These are phyloP conservation scores for Pseudococcus jackbeardsleyi DNA, from an alignment of 2,888 invertebrate genomes.

Conservation along the genomic window DNA sequence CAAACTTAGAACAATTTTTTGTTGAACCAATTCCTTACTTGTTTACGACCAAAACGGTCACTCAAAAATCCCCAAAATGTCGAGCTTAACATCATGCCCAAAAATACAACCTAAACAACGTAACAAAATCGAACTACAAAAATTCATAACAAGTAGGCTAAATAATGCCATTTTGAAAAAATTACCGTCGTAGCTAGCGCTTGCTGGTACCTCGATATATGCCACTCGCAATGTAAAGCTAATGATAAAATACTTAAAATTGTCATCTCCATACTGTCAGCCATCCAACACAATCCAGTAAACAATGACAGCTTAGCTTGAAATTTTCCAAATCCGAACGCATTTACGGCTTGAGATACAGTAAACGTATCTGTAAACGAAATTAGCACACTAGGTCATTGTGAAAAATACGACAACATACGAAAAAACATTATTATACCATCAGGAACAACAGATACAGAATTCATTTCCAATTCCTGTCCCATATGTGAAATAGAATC, in stretches of 20 bases:
- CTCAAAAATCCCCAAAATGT: conserved; percentile 96
- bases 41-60: conserved; percentile 91
- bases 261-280: conserved; percentile 99
- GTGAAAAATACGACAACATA: not conserved
- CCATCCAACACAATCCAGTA: conserved; percentile 94
- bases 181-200: conserved; percentile 89
- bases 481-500: conserved; percentile 60
- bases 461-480: conserved; percentile 80
- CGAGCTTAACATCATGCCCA: conserved; percentile 97
- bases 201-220: conserved; percentile 90
- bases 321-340: conserved; percentile 89
- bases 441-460: conserved; percentile 84
- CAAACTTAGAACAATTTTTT: conserved; percentile 65
- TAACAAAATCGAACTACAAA: not conserved
- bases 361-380: conserved; percentile 82
- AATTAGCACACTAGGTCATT: conserved; percentile 60
- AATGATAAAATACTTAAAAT: conserved; percentile 94
- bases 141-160: too few relatives aligned
- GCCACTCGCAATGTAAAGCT: conserved; percentile 95
- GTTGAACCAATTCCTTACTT: conserved; percentile 73
- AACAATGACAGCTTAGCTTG: conserved; percentile 88
- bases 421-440: conserved; percentile 72
- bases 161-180: not conserved
- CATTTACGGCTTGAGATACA: conserved; percentile 88
- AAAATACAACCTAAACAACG: conserved; percentile 78